These are phyloP conservation scores for Vultur gryphus DNA, from an alignment of 2,797 vertebrate species.

Conservation along the genomic window DNA sequence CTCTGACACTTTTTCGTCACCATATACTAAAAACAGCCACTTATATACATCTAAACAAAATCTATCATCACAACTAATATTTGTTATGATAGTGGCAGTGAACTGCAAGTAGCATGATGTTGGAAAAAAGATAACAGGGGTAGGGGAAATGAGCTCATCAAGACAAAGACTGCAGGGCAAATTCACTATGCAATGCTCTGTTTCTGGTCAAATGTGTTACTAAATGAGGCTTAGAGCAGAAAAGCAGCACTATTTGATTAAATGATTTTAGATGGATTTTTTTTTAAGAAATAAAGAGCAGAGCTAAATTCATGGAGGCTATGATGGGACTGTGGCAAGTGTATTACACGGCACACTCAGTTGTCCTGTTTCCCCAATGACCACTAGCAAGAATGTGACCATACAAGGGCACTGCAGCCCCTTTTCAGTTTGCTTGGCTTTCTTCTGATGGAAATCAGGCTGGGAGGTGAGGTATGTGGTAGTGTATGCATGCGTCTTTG, in stretches of 20 bases:
- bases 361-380: background rate
- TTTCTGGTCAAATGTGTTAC: background rate
- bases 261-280: background rate
- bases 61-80: background rate
- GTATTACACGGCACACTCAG: background rate
- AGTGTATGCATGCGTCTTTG: fast-evolving
- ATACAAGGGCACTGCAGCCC: background rate
- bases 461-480: background rate
- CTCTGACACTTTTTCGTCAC: background rate
- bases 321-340: background rate
- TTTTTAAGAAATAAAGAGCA: background rate
- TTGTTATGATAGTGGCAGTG: background rate
- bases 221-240: background rate
- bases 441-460: background rate
- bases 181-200: background rate
- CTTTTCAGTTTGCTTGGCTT: background rate
- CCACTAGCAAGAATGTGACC: background rate
- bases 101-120: background rate
- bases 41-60: background rate
- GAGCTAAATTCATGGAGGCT: background rate
- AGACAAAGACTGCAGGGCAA: background rate
- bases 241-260: background rate
- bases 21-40: background rate
- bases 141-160: background rate
- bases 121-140: background rate